Evolutionary conservation across 2,797 vertebrate species (phyloP).

Genomic region (Dermochelys coriacea): DNA sequence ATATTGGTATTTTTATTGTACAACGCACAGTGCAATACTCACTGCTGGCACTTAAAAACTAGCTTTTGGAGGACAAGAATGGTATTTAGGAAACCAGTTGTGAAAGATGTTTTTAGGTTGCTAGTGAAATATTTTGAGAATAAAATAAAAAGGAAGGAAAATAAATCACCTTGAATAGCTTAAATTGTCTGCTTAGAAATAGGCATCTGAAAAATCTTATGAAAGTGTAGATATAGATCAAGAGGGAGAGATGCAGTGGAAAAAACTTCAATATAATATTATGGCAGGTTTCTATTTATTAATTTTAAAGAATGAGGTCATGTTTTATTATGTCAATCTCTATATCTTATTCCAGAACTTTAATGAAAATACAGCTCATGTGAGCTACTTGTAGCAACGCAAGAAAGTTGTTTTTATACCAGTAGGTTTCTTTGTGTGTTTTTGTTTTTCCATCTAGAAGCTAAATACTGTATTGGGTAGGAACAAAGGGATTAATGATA

Average conservation of each 20-base stretch:
- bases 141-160: neutral
- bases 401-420: neutral
- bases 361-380: conserved; percentile 2
- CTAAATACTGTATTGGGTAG: conserved; percentile 20
- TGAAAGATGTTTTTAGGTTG: neutral
- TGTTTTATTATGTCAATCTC: conserved; percentile 33
- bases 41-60: neutral
- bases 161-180: neutral
- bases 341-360: neutral
- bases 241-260: neutral
- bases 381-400: neutral
- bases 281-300: conserved; percentile 28
- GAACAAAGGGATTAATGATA: conserved; percentile 28
- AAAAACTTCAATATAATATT: neutral
- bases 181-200: neutral
- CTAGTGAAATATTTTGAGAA: conserved; percentile 10
- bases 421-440: neutral
- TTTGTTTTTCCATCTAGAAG: conserved; percentile 38
- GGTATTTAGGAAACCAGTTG: neutral
- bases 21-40: neutral
- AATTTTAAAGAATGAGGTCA: conserved; percentile 1
- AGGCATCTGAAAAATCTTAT: neutral
- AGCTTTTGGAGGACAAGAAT: neutral
- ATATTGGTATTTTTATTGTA: neutral
- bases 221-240: neutral